Base-by-base conservation (phyloP, 2,113 vertebrate genomes). In the Cryptomyrus ogoouensis region DNA sequence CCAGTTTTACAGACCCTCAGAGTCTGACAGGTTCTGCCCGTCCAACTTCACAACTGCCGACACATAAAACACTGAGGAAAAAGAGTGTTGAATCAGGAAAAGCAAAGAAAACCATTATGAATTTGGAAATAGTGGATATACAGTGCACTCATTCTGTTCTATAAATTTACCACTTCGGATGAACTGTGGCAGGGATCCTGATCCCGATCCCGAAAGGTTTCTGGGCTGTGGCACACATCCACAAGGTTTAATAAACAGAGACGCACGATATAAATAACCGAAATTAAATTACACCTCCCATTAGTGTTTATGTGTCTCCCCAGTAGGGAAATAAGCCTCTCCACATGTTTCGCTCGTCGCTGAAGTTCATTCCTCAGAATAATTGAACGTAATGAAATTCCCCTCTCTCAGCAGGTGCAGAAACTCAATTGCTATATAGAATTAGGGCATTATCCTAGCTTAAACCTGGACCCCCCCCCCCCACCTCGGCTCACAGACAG, bases 311-410 rank as follows among this genome's bases (percentile, higher is more conserved):
- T 84, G 89, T 89, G 88, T 88, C 47, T 49, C 88, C 90, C 91
- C 91, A 90, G 80, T 88, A 13, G 91, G 74, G 91, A 90, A 90
- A 90, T 91, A 89, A 83, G 49, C 88, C 88, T 89, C 90, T 88
- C 91, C 90, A 90, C 92, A 92, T 93, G 93, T 94, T 94, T 56
- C 91, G 90, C 80, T 90, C 89, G 90, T 90, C 92, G 92, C 90
- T 46, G 49, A 58, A 89, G 87, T 89, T 89, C 87, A 90, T 93
- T 93, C 93, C 52, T 88, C 92, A 94, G 93, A 93, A 92, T 95
- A 94, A 95, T 94, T 95, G 93, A 93, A 94, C 91, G 91, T 94
- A 94, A 95, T 95, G 94, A 94, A 92, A 94, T 93, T 92, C 92
- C 90, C 92, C 89, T 92, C 89, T 94, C 94, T 90, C 93, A 91